phyloP scores from a whole-genome alignment of 2,113 vertebrate species.

The Helogale parvula region DNA sequence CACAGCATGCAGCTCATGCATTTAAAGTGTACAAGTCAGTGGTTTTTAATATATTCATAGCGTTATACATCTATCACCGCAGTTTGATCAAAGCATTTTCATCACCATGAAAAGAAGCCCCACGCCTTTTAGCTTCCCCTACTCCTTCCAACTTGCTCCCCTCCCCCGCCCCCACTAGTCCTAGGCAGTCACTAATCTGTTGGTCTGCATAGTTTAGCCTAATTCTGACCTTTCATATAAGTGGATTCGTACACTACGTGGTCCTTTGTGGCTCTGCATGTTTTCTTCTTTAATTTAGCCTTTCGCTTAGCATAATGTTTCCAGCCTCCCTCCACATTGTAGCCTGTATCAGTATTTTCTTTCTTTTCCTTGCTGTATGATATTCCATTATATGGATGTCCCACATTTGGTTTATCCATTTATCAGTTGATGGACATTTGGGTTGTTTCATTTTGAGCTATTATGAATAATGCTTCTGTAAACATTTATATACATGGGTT shows the following conservation, averaged over 20 bases:
- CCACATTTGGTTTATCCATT: background rate
- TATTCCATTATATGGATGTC: background rate
- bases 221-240: background rate
- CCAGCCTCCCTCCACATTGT: rapidly evolving
- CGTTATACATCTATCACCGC: background rate
- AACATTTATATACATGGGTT: background rate
- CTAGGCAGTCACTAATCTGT: background rate
- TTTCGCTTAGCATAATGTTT: background rate
- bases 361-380: background rate
- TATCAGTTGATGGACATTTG: background rate
- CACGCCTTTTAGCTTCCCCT: too few species aligned
- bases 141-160: background rate
- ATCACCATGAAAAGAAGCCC: background rate
- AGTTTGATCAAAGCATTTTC: background rate
- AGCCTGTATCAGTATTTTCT: background rate
- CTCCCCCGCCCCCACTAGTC: rapidly evolving
- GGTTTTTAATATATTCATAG: background rate
- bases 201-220: background rate
- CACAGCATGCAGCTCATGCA: background rate
- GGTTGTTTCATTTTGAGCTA: background rate
- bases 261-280: background rate
- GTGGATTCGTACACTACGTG: background rate
- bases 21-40: background rate
- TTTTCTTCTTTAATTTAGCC: background rate
- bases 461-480: background rate